A percentile compares a stretch with the other conserved stretches of the same genome.
These are phyloP conservation scores for Ceyx cyanopectus DNA, from an alignment of 2,113 vertebrate species.

Conservation along the genomic window DNA sequence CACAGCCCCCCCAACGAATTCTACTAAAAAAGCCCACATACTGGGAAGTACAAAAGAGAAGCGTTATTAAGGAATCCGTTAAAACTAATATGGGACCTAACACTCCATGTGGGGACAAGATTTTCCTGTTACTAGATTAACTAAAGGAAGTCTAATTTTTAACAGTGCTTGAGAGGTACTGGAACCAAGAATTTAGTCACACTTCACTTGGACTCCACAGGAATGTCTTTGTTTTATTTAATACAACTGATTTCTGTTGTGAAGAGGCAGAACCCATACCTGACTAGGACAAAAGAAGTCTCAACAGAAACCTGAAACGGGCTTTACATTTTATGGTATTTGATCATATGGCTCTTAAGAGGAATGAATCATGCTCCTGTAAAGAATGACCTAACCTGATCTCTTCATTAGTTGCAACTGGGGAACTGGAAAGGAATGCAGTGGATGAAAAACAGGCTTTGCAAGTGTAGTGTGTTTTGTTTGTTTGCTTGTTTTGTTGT, in stretches of 20 bases:
- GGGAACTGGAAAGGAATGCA: not conserved
- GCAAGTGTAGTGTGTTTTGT: not conserved
- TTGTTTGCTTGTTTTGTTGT: not conserved
- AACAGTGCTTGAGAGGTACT: slow-evolving; percentile 65
- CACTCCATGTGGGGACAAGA: slow-evolving; percentile 60
- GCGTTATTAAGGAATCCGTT: slow-evolving; percentile 55
- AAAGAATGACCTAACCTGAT: slow-evolving; percentile 3
- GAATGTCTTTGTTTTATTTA: slow-evolving; percentile 78
- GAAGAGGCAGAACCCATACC: slow-evolving; percentile 40
- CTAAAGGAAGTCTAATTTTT: slow-evolving; percentile 70
- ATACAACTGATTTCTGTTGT: slow-evolving; percentile 38
- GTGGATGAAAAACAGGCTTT: not conserved
- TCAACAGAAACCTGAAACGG: slow-evolving; percentile 62
- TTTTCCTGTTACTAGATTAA: slow-evolving; percentile 30
- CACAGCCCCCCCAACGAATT: not conserved
- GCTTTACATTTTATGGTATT: slow-evolving; percentile 45
- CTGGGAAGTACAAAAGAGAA: slow-evolving; percentile 70
- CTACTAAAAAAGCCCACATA: not conserved
- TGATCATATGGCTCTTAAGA: slow-evolving; percentile 33
- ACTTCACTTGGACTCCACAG: slow-evolving; percentile 65
- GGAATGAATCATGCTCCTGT: slow-evolving; percentile 48
- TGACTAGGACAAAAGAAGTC: slow-evolving; percentile 65
- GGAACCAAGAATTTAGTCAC: slow-evolving; percentile 78
- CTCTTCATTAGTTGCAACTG: not conserved
- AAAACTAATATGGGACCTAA: slow-evolving; percentile 40